Base-by-base conservation (phyloP, 2,888 invertebrate genomes). In the Habroteleia sp. region DNA sequence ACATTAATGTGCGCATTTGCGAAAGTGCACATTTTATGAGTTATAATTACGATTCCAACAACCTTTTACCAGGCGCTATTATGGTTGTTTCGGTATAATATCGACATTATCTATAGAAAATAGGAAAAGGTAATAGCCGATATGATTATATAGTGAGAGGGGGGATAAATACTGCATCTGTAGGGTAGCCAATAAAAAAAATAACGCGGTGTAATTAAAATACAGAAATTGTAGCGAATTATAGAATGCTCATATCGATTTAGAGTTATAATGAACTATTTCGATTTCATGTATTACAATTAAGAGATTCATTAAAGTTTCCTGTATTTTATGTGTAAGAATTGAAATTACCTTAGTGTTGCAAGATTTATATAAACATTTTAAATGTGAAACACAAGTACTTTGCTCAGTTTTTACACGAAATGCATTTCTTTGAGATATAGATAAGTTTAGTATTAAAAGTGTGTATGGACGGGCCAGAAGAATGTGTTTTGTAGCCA, bases 11-110 rank as follows among this genome's bases (percentile, higher is more conserved):
- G 68, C 58, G 48, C 68, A 68, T 68, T 68, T 68, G 42, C 50
- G 50, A 58, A 50, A 68, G 50, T 68, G 58, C 68, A 68, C 68
- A 68, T 58, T 68, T 68, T 68, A 68, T 68, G 68, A 58, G 68
- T 58, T 41, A 68, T 68, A 68, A 68, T 68, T 68, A 42, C 58
- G 42, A 68, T 42, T 50, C 58, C 44, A 20, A 23, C 44, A 58
- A 68, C 58, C 46, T 68, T 68, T 68, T 42, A 50, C 44, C 44
- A 27, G 17, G 37, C 44, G 44, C 65, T 29, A 65, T 65, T 54
- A 54, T 44, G 33, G 31, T 50, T 63, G 50, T 42, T 50, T 42
- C 23, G 42, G 25, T 42, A 41, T 63, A 23, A 52, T 42, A 23
- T 3, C 35, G 11, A 17, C 35, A 42, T 42, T 65, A 65, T 52